phyloP scores from a whole-genome alignment of 1,140 invertebrate species.

The Spodoptera litura region DNA sequence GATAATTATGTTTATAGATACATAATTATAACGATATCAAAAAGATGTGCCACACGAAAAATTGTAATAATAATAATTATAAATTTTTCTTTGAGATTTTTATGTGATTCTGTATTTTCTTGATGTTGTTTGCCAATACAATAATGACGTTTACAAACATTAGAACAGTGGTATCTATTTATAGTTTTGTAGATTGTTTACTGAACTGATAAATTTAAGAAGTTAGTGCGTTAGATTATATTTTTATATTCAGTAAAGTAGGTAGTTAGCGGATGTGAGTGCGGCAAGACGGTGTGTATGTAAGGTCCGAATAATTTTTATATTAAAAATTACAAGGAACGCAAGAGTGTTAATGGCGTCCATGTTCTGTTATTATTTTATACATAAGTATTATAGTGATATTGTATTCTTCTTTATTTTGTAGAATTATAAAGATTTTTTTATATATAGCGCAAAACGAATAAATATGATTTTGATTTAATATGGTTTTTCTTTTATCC shows the following conservation, averaged over 20 bases:
- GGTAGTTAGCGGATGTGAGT: slow-evolving; percentile 50
- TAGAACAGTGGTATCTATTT: slow-evolving; percentile 64
- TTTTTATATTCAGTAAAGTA: slow-evolving; percentile 69
- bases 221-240: slow-evolving; percentile 61
- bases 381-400: slow-evolving; percentile 82
- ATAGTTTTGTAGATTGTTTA: slow-evolving; percentile 63
- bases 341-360: slow-evolving; percentile 79
- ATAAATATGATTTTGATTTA: slow-evolving; percentile 73
- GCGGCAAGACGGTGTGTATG: slow-evolving; percentile 58
- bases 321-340: slow-evolving; percentile 83
- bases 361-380: slow-evolving; percentile 78
- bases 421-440: slow-evolving; percentile 79
- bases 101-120: slow-evolving; percentile 46
- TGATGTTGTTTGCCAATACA: slow-evolving; percentile 57
- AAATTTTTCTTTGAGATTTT: slow-evolving; percentile 62
- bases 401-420: slow-evolving; percentile 77
- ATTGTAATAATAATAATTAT: slow-evolving; percentile 50
- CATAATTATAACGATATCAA: no score
- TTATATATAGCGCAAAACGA: slow-evolving; percentile 78
- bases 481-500: slow-evolving; percentile 34
- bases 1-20: no score
- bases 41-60: slow-evolving; percentile 72
- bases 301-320: slow-evolving; percentile 82
- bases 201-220: slow-evolving; percentile 79
- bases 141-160: slow-evolving; percentile 48